A percentile compares a stretch with the other conserved stretches of the same genome.
Evolutionary conservation across 1,140 invertebrate species (phyloP).

Genomic region (Oreohelix idahoensis): DNA sequence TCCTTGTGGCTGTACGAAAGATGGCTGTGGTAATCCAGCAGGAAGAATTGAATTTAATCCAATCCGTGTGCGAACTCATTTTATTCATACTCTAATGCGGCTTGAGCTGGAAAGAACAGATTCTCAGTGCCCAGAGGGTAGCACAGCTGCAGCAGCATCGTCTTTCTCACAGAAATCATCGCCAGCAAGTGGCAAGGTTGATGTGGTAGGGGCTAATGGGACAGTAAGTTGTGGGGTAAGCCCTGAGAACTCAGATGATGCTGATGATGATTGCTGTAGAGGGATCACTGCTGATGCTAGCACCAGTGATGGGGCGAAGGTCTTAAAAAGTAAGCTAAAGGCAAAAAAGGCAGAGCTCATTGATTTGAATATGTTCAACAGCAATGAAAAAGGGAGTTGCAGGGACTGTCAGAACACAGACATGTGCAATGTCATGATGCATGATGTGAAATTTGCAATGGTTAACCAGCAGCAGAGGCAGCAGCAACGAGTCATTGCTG

Average conservation of each 20-base stretch:
- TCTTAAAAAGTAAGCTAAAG: slow-evolving; percentile 37
- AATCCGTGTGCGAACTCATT: slow-evolving; percentile 94
- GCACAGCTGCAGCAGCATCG: not conserved
- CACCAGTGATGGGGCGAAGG: not conserved
- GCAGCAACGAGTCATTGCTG: slow-evolving; percentile 33
- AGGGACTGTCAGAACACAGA: slow-evolving; percentile 71
- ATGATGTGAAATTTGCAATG: slow-evolving; percentile 64
- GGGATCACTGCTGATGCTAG: slow-evolving; percentile 2
- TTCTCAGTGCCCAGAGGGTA: slow-evolving; percentile 34
- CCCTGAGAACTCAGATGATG: slow-evolving; percentile 8
- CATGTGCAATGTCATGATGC: slow-evolving; percentile 70
- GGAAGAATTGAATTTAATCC: slow-evolving; percentile 98
- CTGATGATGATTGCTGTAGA: not conserved
- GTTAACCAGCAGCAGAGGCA: slow-evolving; percentile 57
- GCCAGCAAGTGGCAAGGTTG: not conserved
- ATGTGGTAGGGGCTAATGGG: slow-evolving; percentile 21
- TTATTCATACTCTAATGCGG: slow-evolving; percentile 96
- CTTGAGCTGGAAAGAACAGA: slow-evolving; percentile 91
- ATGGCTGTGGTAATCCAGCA: slow-evolving; percentile 92
- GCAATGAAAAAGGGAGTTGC: slow-evolving; percentile 71
- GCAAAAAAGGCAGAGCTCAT: slow-evolving; percentile 45
- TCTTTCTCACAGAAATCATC: not conserved
- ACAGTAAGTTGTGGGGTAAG: not conserved
- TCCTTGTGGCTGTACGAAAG: slow-evolving; percentile 94
- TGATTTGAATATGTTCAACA: slow-evolving; percentile 67